A percentile compares a stretch with the other conserved stretches of the same genome.
Conservation (phyloP, 2,888 invertebrate genomes). For the Himalopsyche anomala region DNA sequence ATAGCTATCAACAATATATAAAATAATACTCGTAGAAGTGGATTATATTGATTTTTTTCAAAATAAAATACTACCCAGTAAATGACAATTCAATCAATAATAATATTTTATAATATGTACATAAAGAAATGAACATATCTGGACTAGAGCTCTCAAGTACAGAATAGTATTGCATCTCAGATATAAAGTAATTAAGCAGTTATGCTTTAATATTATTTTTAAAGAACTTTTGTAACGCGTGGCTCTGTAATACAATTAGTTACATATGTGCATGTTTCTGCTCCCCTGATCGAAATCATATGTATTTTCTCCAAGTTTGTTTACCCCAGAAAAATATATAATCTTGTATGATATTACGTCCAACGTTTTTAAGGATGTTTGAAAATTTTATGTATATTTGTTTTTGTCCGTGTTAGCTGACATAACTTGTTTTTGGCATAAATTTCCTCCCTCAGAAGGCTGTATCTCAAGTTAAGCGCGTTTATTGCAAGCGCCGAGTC, state of each 20-base stretch:
- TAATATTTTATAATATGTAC: no score
- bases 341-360: constrained; percentile 4
- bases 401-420: constrained; percentile 27
- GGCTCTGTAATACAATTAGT: neutral
- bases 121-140: no score
- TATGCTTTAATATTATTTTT: no score
- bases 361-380: constrained; percentile 46
- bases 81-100: no score
- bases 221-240: neutral
- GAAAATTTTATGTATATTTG: constrained; percentile 45
- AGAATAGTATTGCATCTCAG: no score
- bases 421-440: constrained; percentile 50
- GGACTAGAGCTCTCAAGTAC: no score
- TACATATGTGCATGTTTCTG: neutral
- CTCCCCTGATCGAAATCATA: neutral
- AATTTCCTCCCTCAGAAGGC: constrained; percentile 41
- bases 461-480: constrained; percentile 47
- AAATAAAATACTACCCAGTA: no score
- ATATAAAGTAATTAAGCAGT: no score
- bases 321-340: neutral
- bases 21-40: no score
- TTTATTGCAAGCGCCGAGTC: constrained; percentile 22
- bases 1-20: no score
- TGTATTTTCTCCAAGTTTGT: neutral
- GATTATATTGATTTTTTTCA: no score